phyloP scores from a whole-genome alignment of 2,888 invertebrate species.

The Belgica antarctica region DNA sequence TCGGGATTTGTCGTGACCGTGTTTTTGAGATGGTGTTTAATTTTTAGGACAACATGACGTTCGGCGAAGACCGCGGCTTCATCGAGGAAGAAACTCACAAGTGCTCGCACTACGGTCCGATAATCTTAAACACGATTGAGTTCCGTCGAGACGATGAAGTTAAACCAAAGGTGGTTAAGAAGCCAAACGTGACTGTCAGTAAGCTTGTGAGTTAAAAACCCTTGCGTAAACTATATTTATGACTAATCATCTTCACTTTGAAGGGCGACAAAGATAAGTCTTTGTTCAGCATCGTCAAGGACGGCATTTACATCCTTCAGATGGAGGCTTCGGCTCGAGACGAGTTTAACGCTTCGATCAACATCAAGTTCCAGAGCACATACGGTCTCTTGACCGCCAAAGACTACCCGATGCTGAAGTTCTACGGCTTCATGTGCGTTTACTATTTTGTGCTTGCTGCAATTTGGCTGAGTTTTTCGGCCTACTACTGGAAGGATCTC shows the following conservation, averaged over 20 bases:
- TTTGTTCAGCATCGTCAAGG: slow-evolving; percentile 61
- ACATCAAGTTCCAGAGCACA: slow-evolving; percentile 70
- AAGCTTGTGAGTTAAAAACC: neutral
- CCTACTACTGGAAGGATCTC: slow-evolving; percentile 85
- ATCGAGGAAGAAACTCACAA: neutral
- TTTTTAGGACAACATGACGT: neutral
- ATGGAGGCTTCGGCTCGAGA: slow-evolving; percentile 54
- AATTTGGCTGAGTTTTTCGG: slow-evolving; percentile 79
- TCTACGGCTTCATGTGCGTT: slow-evolving; percentile 87
- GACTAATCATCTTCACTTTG: neutral
- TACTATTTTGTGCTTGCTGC: slow-evolving; percentile 80
- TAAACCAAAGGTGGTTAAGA: neutral
- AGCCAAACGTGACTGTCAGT: neutral
- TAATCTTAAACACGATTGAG: neutral
- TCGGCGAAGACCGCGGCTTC: neutral
- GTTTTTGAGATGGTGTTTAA: neutral
- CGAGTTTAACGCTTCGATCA: slow-evolving; percentile 61
- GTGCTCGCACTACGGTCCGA: neutral
- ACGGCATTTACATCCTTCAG: slow-evolving; percentile 70
- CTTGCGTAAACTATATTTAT: neutral
- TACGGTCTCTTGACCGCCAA: slow-evolving; percentile 84
- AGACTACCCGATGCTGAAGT: slow-evolving; percentile 85
- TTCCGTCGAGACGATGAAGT: neutral
- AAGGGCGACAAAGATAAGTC: slow-evolving; percentile 51
- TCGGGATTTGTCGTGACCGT: neutral